Evolutionary conservation across 1,140 invertebrate genomes (phyloP).

Genomic region (Drosophila baimaii): DNA sequence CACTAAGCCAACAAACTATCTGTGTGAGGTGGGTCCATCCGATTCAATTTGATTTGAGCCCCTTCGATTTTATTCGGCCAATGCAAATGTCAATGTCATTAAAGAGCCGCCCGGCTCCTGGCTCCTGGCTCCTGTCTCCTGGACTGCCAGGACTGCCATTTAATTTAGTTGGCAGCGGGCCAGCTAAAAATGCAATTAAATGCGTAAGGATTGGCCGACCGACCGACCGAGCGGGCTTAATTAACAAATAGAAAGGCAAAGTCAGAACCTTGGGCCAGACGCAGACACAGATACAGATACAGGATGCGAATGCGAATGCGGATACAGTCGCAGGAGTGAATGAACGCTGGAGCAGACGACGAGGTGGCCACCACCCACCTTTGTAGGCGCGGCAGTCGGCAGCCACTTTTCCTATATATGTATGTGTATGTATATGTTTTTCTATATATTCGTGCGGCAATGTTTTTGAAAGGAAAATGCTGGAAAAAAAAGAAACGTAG

Average conservation of each 20-base stretch:
- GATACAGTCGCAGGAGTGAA: conserved; percentile 61
- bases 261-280: conserved; percentile 74
- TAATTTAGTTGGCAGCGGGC: conserved; percentile 62
- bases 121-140: too few species aligned
- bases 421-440: conserved; percentile 52
- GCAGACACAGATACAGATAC: conserved; percentile 33
- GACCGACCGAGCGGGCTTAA: conserved; percentile 52
- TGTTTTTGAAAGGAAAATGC: conserved; percentile 78
- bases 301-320: conserved; percentile 3
- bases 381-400: conserved; percentile 64
- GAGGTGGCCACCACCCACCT: conserved; percentile 38
- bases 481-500: conserved; percentile 51
- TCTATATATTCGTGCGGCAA: conserved; percentile 59
- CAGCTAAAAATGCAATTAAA: conserved; percentile 78
- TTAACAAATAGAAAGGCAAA: conserved; percentile 80
- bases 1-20: conserved; percentile 42
- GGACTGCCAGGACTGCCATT: conserved; percentile 30
- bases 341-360: conserved; percentile 76
- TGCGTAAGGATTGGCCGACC: conserved; percentile 56
- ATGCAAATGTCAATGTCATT: conserved; percentile 81
- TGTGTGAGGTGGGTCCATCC: conserved; percentile 26
- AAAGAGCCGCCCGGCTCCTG: conserved; percentile 38
- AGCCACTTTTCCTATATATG: conserved; percentile 60
- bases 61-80: conserved; percentile 41
- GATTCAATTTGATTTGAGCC: conserved; percentile 3